Evolutionary conservation across 2,888 invertebrate species (phyloP).

Genomic region (Diloba caeruleocephala): DNA sequence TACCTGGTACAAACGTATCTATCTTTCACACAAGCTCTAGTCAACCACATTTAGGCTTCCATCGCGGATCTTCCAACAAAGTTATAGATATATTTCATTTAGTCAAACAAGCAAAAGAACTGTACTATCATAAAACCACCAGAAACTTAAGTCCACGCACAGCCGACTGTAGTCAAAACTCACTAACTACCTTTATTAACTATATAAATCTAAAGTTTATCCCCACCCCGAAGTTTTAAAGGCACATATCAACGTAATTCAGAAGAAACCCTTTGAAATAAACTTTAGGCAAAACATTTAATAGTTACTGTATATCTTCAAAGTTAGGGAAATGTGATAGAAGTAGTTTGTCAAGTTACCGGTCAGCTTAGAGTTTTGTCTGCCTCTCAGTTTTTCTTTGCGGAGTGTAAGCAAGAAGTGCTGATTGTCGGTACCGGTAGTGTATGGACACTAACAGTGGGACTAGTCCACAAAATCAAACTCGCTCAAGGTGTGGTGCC

Average conservation of each 20-base stretch:
- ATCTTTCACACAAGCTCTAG: too few species aligned
- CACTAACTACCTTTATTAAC: slow-evolving; percentile 45
- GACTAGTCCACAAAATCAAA: too few species aligned
- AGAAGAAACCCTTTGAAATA: slow-evolving; percentile 48
- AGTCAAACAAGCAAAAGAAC: too few species aligned
- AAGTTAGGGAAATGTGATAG: slow-evolving; percentile 29
- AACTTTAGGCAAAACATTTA: slow-evolving; percentile 43
- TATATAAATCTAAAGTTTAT: slow-evolving; percentile 50
- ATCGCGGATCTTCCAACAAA: too few species aligned
- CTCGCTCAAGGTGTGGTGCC: too few species aligned
- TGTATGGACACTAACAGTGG: too few species aligned
- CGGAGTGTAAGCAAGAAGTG: slow-evolving; percentile 27
- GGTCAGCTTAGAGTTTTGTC: slow-evolving; percentile 11
- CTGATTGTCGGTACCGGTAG: too few species aligned
- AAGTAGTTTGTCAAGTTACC: slow-evolving; percentile 12
- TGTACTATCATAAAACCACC: slow-evolving; percentile 13
- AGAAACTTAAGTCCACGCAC: slow-evolving; percentile 14
- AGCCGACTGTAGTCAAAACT: slow-evolving; percentile 5
- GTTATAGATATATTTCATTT: too few species aligned
- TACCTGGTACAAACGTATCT: too few species aligned
- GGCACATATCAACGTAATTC: slow-evolving; percentile 58
- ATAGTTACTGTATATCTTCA: slow-evolving; percentile 27
- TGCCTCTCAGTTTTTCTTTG: slow-evolving; percentile 8
- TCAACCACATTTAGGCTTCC: too few species aligned
- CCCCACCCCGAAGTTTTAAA: slow-evolving; percentile 54